Evolutionary conservation across 1,140 invertebrate genomes (phyloP), one percentile per base, ranked within the genome.

Genomic region (Eulimnadia texana): DNA sequence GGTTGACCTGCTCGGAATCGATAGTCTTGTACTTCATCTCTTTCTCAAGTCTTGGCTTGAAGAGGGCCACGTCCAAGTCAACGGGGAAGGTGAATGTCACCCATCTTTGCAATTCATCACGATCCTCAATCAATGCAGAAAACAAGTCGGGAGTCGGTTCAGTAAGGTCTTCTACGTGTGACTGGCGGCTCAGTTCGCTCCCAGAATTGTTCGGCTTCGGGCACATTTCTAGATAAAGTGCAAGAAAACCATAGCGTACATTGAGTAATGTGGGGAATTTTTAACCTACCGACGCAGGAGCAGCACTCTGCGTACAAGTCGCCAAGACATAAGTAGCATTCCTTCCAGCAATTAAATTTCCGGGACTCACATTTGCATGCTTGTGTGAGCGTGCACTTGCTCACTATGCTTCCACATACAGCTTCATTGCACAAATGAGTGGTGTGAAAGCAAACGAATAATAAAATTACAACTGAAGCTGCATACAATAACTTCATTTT

Each of bases 301-400:
- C 93, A 97, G 73, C 93, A 96, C 72, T 96, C 90, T 64, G 82
- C 84, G 70, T 92, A 96, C 6, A 94, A 75, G 67, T 88, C 84
- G 65, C 85, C 86, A 23, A 96, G 78, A 69, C 93, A 97, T 65
- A 82, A 85, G 65, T 85, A 88, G 69, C 93, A 97, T 68, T 94
- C 89, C 68, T 88, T 88, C 74, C 90, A 95, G 69, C 93, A 96
- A 22, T 87, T 86, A 70, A 88, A 93, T 71, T 91, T 87, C 64
- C 73, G 73, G 65, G 90, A 75, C 70, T 94, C 90, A 74, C 93
- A 96, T 72, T 93, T 93, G 75, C 93, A 97, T 24, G 89, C 90
- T 69, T 94, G 88, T 16, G 91, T 94, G 29, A 97, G 78, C 82
- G 95, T 88, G 71, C 93, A 97, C 75, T 95, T 95, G 70, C 90